Conservation (phyloP, 92 coral and sea anemone species). For the Porites cylindrica region DNA sequence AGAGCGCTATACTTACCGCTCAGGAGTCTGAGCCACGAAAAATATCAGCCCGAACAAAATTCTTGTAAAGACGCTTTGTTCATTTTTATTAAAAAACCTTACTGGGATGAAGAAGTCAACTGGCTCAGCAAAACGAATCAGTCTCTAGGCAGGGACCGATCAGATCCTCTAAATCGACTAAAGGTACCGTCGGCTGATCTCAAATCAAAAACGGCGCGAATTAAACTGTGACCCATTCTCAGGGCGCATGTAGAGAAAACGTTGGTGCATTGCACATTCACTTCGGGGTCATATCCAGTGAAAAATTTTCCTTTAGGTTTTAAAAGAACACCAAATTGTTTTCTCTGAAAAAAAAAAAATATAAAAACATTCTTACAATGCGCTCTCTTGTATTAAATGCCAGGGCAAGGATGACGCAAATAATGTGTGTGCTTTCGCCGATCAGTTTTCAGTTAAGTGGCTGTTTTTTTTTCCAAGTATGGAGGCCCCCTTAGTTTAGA, state of each 20-base stretch:
- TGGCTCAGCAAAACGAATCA: background rate
- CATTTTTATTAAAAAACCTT: too few species aligned
- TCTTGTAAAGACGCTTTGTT: too few species aligned
- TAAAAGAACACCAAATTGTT: background rate
- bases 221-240: conserved; percentile 85
- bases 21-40: too few species aligned
- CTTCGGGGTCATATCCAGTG: conserved; percentile 63
- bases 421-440: too few species aligned
- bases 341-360: conserved; percentile 15
- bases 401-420: background rate
- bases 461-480: too few species aligned
- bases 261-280: conserved; percentile 71
- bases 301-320: background rate
- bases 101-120: too few species aligned
- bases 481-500: too few species aligned
- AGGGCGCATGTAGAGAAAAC: conserved; percentile 85
- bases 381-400: background rate
- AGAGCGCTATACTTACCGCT: too few species aligned
- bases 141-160: background rate
- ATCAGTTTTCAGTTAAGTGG: too few species aligned
- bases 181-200: too few species aligned
- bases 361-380: background rate
- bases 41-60: too few species aligned
- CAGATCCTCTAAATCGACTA: too few species aligned
- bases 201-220: conserved; percentile 57